Evolutionary conservation across 2,797 vertebrate genomes (phyloP).

Genomic region (Adrianichthys oophorus): DNA sequence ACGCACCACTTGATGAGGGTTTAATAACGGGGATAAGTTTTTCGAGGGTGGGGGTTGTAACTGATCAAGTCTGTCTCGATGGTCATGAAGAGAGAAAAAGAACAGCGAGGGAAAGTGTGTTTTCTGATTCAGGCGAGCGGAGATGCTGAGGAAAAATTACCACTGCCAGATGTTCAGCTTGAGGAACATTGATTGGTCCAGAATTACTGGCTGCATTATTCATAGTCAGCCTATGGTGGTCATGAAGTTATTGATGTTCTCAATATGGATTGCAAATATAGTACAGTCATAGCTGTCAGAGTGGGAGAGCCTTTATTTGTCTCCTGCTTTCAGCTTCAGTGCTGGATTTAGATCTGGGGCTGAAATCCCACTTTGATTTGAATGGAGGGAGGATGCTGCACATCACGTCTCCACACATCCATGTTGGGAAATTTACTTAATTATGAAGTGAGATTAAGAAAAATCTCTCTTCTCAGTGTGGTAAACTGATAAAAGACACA

Average conservation of each 20-base stretch:
- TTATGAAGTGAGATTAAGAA: conserved; percentile 67
- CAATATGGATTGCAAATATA: conserved; percentile 76
- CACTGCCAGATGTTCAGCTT: conserved; percentile 80
- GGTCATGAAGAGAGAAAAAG: conserved; percentile 44
- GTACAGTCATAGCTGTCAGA: conserved; percentile 68
- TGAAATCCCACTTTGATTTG: conserved; percentile 49
- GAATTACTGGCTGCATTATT: conserved; percentile 78
- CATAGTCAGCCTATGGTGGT: conserved; percentile 77
- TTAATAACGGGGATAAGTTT: conserved; percentile 77
- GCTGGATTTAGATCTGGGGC: conserved; percentile 57
- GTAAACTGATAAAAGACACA: conserved; percentile 68
- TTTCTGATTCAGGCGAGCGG: conserved; percentile 78
- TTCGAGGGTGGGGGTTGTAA: conserved; percentile 49
- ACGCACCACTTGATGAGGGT: conserved; percentile 79
- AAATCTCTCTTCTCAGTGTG: conserved; percentile 59
- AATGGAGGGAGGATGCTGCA: conserved; percentile 33
- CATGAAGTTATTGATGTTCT: conserved; percentile 77
- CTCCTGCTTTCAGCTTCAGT: conserved; percentile 47
- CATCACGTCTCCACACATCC: conserved; percentile 57
- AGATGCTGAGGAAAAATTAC: conserved; percentile 77
- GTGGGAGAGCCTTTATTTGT: conserved; percentile 51
- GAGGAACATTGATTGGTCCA: conserved; percentile 81
- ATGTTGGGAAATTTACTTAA: conserved; percentile 65
- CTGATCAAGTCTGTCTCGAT: conserved; percentile 72
- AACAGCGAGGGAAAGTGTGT: conserved; percentile 47